Conservation (phyloP, 2,888 invertebrate species). For the Drosophila gaucha region DNA sequence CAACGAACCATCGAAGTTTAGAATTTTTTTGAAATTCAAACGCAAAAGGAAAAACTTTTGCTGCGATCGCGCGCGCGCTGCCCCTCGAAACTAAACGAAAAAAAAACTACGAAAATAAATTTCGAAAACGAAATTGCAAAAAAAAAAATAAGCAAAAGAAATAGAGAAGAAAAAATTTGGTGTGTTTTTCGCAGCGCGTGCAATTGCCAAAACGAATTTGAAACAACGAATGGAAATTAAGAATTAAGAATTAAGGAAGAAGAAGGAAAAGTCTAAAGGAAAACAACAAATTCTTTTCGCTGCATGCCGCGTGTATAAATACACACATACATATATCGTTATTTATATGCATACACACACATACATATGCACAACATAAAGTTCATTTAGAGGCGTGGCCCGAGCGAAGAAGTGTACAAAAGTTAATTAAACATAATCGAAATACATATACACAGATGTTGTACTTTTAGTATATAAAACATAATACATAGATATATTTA, state of each 20-base stretch:
- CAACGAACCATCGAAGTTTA: constrained; percentile 85
- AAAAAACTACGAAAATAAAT: constrained; percentile 58
- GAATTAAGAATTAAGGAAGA: constrained; percentile 15
- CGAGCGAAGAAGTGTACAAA: constrained; percentile 17
- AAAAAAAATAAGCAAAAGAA: constrained; percentile 30
- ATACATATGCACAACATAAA: constrained; percentile 15
- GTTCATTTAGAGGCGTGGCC: constrained; percentile 64
- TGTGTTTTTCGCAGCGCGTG: constrained; percentile 57
- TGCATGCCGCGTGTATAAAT: constrained; percentile 63
- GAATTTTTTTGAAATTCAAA: constrained; percentile 61
- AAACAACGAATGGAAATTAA: constrained; percentile 56
- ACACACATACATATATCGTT: constrained; percentile 30
- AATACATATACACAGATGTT: constrained; percentile 11
- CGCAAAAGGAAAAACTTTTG: constrained; percentile 47
- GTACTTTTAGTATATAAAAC: constrained; percentile 10
- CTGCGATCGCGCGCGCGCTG: constrained; percentile 70
- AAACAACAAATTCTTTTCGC: constrained; percentile 44
- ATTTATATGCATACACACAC: constrained; percentile 24
- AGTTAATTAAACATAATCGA: constrained; percentile 55
- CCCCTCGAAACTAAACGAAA: constrained; percentile 42
- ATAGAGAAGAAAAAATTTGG: constrained; percentile 35
- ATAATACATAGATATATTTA: constrained; percentile 7
- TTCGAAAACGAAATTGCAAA: constrained; percentile 57
- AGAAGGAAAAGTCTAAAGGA: constrained; percentile 6
- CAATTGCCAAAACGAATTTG: constrained; percentile 66